phyloP scores from a whole-genome alignment of 2,888 invertebrate genomes.

The Hylaea fasciaria region DNA sequence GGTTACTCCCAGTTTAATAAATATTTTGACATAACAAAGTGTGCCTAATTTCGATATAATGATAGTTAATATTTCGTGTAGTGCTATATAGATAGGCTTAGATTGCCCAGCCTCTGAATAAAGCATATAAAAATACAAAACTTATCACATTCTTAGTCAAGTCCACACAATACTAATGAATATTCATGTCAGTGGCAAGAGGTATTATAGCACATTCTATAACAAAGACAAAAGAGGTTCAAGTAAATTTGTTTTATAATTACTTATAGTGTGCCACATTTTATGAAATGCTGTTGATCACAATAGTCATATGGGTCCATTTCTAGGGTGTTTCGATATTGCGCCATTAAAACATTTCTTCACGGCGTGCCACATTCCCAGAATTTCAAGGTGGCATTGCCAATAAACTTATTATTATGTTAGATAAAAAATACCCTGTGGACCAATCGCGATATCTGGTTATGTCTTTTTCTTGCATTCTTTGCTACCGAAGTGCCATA shows the following conservation, averaged over 20 bases:
- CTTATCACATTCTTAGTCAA: constrained; percentile 43
- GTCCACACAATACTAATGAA: constrained; percentile 23
- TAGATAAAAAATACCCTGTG: too few relatives aligned
- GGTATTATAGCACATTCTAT: constrained; percentile 8
- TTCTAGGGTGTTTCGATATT: too few relatives aligned
- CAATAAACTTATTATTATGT: too few relatives aligned
- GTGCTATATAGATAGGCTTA: not conserved
- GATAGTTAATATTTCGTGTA: not conserved
- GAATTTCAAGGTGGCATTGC: not conserved
- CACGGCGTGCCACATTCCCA: too few relatives aligned
- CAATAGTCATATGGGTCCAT: too few relatives aligned
- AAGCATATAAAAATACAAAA: constrained; percentile 48
- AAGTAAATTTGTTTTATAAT: too few relatives aligned
- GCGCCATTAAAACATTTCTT: too few relatives aligned
- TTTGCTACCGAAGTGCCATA: constrained; percentile 8
- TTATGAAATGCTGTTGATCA: too few relatives aligned
- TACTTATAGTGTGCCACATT: too few relatives aligned
- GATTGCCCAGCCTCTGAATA: constrained; percentile 8
- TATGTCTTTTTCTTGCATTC: not conserved
- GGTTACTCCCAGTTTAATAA: too few relatives aligned
- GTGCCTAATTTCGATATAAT: not conserved
- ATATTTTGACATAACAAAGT: too few relatives aligned
- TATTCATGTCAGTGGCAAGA: constrained; percentile 7
- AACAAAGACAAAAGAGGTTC: not conserved
- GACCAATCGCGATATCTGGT: constrained; percentile 3